These are phyloP conservation scores for Agriopis marginaria DNA, from an alignment of 2,888 invertebrate genomes.

Conservation along the genomic window DNA sequence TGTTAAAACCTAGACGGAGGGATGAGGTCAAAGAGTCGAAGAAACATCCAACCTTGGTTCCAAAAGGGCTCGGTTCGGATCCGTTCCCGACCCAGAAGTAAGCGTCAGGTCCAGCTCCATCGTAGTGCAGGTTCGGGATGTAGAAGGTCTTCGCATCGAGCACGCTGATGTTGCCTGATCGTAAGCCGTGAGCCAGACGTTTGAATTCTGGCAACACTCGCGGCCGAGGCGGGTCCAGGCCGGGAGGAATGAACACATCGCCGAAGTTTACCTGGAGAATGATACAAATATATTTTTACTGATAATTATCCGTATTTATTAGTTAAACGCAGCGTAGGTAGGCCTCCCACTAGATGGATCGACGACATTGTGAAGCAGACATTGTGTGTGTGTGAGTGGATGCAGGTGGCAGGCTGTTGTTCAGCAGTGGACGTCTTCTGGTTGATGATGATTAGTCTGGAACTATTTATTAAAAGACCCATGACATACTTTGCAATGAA, in stretches of 20 bases:
- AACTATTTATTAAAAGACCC: no score
- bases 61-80: constrained; percentile 91
- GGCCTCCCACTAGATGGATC: no score
- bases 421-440: no score
- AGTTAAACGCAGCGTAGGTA: no score
- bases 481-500: no score
- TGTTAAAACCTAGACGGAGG: no score
- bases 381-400: no score
- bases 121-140: constrained; percentile 96
- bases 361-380: no score
- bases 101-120: constrained; percentile 96
- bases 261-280: constrained; percentile 93
- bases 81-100: constrained; percentile 98
- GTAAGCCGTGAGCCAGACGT: constrained; percentile 94
- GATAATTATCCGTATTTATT: no score
- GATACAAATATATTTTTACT: neutral
- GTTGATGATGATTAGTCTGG: no score
- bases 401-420: no score
- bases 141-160: constrained; percentile 96
- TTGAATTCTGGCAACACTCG: constrained; percentile 94
- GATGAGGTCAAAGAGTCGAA: neutral
- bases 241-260: constrained; percentile 92
- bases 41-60: constrained; percentile 88
- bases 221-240: constrained; percentile 92
- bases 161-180: constrained; percentile 96